Percentiles rank a stretch among this genome's conserved stretches.
phyloP scores from a whole-genome alignment of 1,140 invertebrate genomes.

The Musca vetustissima region DNA sequence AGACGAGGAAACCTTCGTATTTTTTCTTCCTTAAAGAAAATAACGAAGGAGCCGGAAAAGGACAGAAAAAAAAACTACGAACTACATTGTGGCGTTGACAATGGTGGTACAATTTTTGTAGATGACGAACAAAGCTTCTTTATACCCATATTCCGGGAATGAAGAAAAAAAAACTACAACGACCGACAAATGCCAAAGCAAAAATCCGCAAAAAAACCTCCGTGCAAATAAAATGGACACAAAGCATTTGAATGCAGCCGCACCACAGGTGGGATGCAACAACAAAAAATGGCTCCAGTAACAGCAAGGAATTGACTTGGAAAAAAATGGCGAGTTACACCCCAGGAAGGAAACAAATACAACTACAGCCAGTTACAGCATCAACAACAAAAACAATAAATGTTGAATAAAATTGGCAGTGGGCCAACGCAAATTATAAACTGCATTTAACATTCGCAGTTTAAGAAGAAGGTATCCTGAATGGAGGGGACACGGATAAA shows the following conservation, averaged over 20 bases:
- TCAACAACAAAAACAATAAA: background rate
- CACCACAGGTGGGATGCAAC: slow-evolving; percentile 14
- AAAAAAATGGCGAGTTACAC: background rate
- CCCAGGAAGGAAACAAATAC: background rate
- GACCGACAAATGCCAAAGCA: background rate
- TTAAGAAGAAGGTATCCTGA: too few relatives aligned
- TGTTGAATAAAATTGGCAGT: background rate
- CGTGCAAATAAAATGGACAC: slow-evolving; percentile 6
- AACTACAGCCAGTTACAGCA: too few relatives aligned
- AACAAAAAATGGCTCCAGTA: background rate
- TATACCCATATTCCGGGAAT: too few relatives aligned
- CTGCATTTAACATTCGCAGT: background rate
- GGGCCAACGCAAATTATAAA: slow-evolving; percentile 4
- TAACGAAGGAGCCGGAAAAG: too few relatives aligned
- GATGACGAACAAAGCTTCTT: too few relatives aligned
- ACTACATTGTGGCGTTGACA: too few relatives aligned
- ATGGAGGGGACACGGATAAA: too few relatives aligned
- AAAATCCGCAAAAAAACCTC: background rate
- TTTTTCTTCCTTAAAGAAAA: too few relatives aligned
- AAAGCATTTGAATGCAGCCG: background rate
- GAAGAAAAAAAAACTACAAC: too few relatives aligned
- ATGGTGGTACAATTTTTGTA: too few relatives aligned
- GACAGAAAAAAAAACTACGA: too few relatives aligned
- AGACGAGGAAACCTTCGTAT: too few relatives aligned
- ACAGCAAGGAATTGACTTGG: background rate